These are phyloP conservation scores for Lasioglossum villosulum DNA, from an alignment of 2,888 invertebrate genomes.

Conservation along the genomic window DNA sequence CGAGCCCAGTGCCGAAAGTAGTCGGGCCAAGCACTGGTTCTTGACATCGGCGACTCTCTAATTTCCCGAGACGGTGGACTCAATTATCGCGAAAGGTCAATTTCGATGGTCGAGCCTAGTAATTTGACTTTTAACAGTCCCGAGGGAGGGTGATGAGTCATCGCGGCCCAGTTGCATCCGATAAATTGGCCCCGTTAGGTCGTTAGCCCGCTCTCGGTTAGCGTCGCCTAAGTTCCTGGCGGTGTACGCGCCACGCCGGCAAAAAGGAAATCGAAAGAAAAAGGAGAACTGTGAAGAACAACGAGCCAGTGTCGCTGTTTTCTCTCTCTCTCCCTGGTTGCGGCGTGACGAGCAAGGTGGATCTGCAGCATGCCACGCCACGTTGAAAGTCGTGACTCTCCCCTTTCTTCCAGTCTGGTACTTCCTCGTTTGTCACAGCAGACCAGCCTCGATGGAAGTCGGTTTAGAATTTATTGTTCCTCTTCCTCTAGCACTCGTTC, in stretches of 20 bases:
- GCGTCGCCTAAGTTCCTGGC: constrained; percentile 42
- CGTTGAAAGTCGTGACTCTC: constrained; percentile 71
- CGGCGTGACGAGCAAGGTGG: constrained; percentile 62
- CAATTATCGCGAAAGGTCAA: constrained; percentile 5
- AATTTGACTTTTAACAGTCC: constrained; percentile 30
- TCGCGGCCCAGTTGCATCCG: constrained; percentile 56
- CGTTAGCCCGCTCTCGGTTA: constrained; percentile 39
- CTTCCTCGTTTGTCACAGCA: constrained; percentile 66
- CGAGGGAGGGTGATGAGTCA: constrained; percentile 42
- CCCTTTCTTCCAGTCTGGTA: constrained; percentile 61
- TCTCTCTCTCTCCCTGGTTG: background rate
- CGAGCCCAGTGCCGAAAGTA: background rate
- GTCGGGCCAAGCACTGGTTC: background rate
- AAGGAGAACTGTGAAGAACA: constrained; percentile 48
- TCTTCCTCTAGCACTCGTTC: background rate
- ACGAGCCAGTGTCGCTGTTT: constrained; percentile 51
- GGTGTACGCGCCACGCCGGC: background rate
- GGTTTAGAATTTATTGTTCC: constrained; percentile 45
- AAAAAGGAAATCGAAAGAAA: constrained; percentile 33
- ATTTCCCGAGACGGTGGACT: background rate
- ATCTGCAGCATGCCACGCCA: constrained; percentile 52
- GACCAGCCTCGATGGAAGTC: constrained; percentile 28
- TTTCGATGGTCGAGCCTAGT: constrained; percentile 22
- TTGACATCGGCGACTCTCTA: background rate
- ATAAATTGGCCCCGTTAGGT: constrained; percentile 67